A percentile compares a stretch with the other conserved stretches of the same genome.
These are phyloP conservation scores for Eira barbara DNA, from an alignment of 2,113 vertebrate species.

Conservation along the genomic window DNA sequence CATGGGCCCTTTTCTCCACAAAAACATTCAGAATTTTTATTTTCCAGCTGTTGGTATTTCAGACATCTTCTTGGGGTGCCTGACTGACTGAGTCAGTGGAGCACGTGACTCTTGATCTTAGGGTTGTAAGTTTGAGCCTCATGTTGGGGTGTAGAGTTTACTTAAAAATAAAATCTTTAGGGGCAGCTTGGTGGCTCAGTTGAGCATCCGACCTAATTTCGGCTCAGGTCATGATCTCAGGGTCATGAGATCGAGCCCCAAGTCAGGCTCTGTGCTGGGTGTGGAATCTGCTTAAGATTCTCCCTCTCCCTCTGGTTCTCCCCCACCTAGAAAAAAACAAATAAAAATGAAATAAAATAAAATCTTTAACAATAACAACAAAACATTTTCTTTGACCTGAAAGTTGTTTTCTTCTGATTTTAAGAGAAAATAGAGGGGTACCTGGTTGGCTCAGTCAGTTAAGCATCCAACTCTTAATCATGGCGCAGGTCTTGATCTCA, in stretches of 20 bases:
- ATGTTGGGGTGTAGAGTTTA: background rate
- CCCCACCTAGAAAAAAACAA: background rate
- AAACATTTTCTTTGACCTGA: background rate
- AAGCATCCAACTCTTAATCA: background rate
- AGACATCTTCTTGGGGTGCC: background rate
- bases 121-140: background rate
- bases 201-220: background rate
- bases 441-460: background rate
- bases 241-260: background rate
- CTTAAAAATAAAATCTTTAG: background rate
- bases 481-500: background rate
- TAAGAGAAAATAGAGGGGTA: background rate
- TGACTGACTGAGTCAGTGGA: background rate
- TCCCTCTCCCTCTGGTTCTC: background rate
- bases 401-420: background rate
- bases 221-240: background rate
- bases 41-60: background rate
- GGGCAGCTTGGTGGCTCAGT: background rate
- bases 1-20: background rate
- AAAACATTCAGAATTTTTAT: background rate
- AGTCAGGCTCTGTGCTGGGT: background rate
- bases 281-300: background rate
- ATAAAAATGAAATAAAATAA: background rate
- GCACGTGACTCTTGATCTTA: background rate
- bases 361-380: background rate